phyloP scores from a whole-genome alignment of 2,797 vertebrate species.

The Amniataba percoides region DNA sequence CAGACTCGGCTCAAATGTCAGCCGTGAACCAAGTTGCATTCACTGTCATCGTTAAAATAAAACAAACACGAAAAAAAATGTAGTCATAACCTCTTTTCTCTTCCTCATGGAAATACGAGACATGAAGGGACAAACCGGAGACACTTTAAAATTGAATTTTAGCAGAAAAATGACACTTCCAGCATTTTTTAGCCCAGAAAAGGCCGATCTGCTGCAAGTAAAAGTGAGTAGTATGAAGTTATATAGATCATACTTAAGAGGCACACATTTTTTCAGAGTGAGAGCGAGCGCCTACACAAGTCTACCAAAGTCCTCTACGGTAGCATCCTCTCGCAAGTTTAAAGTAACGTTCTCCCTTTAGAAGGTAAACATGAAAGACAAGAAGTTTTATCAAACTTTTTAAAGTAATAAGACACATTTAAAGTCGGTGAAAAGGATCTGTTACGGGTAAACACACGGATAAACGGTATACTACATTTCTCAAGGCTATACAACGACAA shows the following conservation, averaged over 20 bases:
- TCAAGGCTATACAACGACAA: constrained; percentile 49
- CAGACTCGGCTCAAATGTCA: not conserved
- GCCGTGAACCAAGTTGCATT: not conserved
- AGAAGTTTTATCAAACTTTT: constrained; percentile 48
- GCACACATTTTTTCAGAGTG: constrained; percentile 58
- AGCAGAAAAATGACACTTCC: constrained; percentile 2
- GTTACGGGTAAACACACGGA: constrained; percentile 56
- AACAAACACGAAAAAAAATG: not conserved
- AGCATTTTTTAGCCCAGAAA: not conserved
- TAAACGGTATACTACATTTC: constrained; percentile 44
- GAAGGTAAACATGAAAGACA: constrained; percentile 40
- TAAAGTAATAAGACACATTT: constrained; percentile 56
- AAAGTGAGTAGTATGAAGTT: constrained; percentile 43
- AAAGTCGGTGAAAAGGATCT: constrained; percentile 49
- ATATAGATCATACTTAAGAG: constrained; percentile 53
- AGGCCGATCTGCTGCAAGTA: not conserved
- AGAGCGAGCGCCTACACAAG: constrained; percentile 33
- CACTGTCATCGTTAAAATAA: not conserved
- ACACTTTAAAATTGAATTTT: not conserved
- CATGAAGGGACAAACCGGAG: not conserved
- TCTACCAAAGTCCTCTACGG: constrained; percentile 40
- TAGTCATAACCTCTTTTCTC: not conserved
- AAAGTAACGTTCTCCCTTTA: constrained; percentile 24
- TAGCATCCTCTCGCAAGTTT: constrained; percentile 21
- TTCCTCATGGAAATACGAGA: not conserved